Conservation (phyloP, 2,113 vertebrate species). For the Stegostoma tigrinum region DNA sequence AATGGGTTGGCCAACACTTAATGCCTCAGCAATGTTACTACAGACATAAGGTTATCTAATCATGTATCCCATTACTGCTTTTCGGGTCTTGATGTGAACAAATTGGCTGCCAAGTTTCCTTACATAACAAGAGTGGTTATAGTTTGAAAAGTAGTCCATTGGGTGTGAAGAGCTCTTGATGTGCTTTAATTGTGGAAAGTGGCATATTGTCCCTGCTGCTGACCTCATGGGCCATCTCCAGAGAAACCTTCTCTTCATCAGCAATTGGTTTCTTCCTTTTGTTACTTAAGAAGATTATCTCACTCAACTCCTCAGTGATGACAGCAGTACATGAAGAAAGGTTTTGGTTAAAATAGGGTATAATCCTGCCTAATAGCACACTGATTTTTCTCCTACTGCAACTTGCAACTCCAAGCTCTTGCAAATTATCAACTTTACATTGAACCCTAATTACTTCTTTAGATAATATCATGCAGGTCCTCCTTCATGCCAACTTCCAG, state of each 20-base stretch:
- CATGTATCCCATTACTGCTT: background rate
- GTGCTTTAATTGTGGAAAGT: background rate
- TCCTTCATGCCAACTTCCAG: background rate
- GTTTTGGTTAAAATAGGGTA: background rate
- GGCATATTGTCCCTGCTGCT: background rate
- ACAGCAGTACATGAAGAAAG: background rate
- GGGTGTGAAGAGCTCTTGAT: background rate
- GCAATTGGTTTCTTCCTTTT: too few relatives aligned
- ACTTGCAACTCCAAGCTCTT: background rate
- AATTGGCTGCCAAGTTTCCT: too few relatives aligned
- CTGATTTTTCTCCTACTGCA: background rate
- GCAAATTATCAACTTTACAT: background rate
- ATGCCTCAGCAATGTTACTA: too few relatives aligned
- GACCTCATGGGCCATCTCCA: too few relatives aligned
- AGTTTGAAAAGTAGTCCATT: too few relatives aligned
- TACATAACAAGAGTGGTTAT: too few relatives aligned
- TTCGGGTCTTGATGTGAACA: too few relatives aligned
- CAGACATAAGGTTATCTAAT: too few relatives aligned
- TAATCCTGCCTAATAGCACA: background rate
- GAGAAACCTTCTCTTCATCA: too few relatives aligned
- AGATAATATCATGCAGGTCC: background rate
- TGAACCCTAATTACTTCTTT: background rate
- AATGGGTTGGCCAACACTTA: too few relatives aligned
- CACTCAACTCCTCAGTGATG: background rate
- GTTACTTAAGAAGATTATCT: background rate